Evolutionary conservation across 2,888 invertebrate genomes (phyloP), one percentile per base, ranked within the genome.

Genomic region (Adelphocoris suturalis): DNA sequence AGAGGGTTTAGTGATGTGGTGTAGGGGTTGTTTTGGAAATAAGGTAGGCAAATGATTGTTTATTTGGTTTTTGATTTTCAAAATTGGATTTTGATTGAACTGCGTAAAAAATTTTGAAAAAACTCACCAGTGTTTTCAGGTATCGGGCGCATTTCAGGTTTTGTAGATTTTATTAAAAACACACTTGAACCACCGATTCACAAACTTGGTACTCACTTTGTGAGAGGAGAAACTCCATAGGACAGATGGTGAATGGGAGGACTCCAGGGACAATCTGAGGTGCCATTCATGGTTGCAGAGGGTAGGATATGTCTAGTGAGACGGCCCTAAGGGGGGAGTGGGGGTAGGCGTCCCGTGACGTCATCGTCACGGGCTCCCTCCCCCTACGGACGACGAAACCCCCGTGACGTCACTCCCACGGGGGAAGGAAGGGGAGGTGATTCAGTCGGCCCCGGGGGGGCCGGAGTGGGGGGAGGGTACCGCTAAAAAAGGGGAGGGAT

Each of bases 201-300:
- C 87, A 87, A 85, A 87, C 87, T 87, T 87, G 87, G 87, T 87
- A 87, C 76, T 87, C 87, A 87, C 87, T 87, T 75, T n/a, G 87
- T 27, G 47, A n/a, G 76, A 87, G 87, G 87, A 76, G 87, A 76
- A 87, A 87, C 75, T 87, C 87, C 86, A 86, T 86, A 68, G 86
- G 86, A 86, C 61, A 57, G 61, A 86, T 86, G 61, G 57, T 86
- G 86, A 86, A 86, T 86, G 86, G 68, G 86, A 37, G n/a, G 86
- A 57, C 86, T 86, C 86, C 86, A 61, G 61, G 88, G 89, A 81
- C 81, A 57, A 81, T 89, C 89, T 89, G 89, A 89, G 57, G 81
- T 82, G 89, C 89, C 89, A 89, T 89, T 89, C 89, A 89, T 89
- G 82, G 82, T 76, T 57, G 82, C 81, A 47, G 46, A 81, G 61